Conservation (phyloP, 2,888 invertebrate species). For the Drosophila diplacantha region DNA sequence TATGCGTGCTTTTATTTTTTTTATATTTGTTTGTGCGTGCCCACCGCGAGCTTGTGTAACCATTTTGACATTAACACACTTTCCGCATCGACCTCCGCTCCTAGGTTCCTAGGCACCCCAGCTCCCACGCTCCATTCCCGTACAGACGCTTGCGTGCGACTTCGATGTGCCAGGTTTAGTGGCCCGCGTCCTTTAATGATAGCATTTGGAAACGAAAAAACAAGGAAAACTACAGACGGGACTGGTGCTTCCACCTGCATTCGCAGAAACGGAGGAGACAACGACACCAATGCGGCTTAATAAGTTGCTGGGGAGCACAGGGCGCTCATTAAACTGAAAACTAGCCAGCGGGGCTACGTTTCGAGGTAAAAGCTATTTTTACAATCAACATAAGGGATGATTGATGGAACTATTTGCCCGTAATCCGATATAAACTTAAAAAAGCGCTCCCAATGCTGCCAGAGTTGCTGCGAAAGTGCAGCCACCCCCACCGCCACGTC, state of each 20-base stretch:
- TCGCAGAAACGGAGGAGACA: constrained; percentile 8
- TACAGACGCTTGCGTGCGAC: constrained; percentile 17
- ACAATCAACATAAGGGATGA: constrained; percentile 4
- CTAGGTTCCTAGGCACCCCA: background rate
- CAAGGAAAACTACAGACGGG: background rate
- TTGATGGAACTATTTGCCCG: constrained; percentile 12
- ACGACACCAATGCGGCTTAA: constrained; percentile 17
- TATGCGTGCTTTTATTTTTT: background rate
- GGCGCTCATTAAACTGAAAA: constrained; percentile 4
- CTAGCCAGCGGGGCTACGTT: background rate
- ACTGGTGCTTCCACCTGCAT: constrained; percentile 1
- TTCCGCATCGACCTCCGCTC: constrained; percentile 1
- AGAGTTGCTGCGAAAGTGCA: constrained; percentile 1
- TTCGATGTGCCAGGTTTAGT: constrained; percentile 5
- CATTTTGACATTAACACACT: constrained; percentile 33
- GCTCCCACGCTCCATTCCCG: background rate
- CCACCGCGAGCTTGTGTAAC: constrained; percentile 23
- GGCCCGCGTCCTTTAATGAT: constrained; percentile 23
- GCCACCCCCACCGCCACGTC: background rate
- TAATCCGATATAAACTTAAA: constrained; percentile 11
- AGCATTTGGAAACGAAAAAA: background rate
- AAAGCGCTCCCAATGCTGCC: constrained; percentile 5
- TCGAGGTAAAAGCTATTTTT: constrained; percentile 10
- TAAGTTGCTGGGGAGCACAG: background rate
- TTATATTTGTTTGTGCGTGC: constrained; percentile 21